These are phyloP conservation scores for Eurypyga helias DNA, from an alignment of 2,113 vertebrate species.

Conservation along the genomic window DNA sequence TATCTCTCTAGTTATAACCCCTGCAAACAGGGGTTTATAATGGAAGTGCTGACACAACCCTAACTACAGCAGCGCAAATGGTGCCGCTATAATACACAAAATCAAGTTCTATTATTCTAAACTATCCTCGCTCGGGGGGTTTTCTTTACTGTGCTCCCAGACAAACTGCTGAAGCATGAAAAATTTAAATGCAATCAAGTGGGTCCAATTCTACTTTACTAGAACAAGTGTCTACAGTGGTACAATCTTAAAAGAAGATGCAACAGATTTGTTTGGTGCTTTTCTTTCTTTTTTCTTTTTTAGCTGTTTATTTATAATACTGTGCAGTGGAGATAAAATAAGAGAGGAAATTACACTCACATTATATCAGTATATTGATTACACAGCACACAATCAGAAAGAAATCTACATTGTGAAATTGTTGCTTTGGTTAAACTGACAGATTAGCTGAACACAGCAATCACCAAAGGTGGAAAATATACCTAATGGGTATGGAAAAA, in stretches of 20 bases:
- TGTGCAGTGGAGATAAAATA: constrained; percentile 83
- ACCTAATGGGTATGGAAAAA: neutral
- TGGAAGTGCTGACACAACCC: constrained; percentile 84
- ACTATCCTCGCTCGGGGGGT: constrained; percentile 98
- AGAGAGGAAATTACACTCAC: constrained; percentile 84
- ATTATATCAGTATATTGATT: constrained; percentile 84
- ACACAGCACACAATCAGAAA: constrained; percentile 83
- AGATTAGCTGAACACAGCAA: constrained; percentile 77
- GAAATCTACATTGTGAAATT: constrained; percentile 81
- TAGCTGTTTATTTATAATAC: constrained; percentile 87
- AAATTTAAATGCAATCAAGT: constrained; percentile 89
- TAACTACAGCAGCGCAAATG: constrained; percentile 86
- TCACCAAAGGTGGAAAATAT: constrained; percentile 71
- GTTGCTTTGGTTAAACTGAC: constrained; percentile 80
- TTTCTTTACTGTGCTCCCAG: constrained; percentile 94
- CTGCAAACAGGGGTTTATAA: constrained; percentile 83
- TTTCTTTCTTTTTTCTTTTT: constrained; percentile 77
- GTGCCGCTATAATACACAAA: constrained; percentile 91
- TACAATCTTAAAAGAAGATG: constrained; percentile 97
- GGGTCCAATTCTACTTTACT: constrained; percentile 91
- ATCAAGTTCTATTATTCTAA: constrained; percentile 99
- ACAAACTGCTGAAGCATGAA: constrained; percentile 98
- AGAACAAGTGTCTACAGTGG: constrained; percentile 97
- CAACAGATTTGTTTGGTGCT: constrained; percentile 85
- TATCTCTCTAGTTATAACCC: constrained; percentile 81